These are phyloP conservation scores for Samia ricini DNA, from an alignment of 1,140 invertebrate genomes.

Conservation along the genomic window DNA sequence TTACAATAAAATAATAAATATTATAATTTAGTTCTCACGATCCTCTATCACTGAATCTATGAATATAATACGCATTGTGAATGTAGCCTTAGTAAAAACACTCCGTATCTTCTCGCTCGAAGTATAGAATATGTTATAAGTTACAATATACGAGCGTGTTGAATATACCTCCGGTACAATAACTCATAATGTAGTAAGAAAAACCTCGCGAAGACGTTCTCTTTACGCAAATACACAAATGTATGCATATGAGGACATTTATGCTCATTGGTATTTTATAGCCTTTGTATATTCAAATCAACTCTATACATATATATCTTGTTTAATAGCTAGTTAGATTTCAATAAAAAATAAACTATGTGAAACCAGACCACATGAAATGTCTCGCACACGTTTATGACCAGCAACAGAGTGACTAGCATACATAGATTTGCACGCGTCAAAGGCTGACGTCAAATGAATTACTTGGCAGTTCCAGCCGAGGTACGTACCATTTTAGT, in stretches of 20 bases:
- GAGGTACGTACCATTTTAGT: too few species aligned
- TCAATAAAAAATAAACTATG: too few species aligned
- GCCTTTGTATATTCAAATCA: neutral
- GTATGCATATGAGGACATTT: neutral
- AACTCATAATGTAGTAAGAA: neutral
- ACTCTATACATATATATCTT: neutral
- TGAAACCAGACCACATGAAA: too few species aligned
- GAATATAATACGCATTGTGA: neutral
- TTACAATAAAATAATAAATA: too few species aligned
- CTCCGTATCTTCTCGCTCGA: neutral
- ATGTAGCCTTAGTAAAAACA: neutral
- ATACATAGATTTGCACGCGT: too few species aligned
- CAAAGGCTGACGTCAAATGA: too few species aligned
- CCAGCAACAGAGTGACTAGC: too few species aligned
- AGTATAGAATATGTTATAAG: neutral
- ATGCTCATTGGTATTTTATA: neutral
- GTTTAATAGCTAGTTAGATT: too few species aligned
- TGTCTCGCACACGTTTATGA: too few species aligned
- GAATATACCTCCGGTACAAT: neutral
- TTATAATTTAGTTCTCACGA: too few species aligned
- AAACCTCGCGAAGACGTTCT: neutral
- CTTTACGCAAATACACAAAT: neutral
- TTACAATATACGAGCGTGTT: neutral
- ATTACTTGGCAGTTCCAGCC: too few species aligned
- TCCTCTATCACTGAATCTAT: too few species aligned